These are phyloP conservation scores for Chaunax sp. DNA, from an alignment of 2,797 vertebrate genomes.

Conservation along the genomic window DNA sequence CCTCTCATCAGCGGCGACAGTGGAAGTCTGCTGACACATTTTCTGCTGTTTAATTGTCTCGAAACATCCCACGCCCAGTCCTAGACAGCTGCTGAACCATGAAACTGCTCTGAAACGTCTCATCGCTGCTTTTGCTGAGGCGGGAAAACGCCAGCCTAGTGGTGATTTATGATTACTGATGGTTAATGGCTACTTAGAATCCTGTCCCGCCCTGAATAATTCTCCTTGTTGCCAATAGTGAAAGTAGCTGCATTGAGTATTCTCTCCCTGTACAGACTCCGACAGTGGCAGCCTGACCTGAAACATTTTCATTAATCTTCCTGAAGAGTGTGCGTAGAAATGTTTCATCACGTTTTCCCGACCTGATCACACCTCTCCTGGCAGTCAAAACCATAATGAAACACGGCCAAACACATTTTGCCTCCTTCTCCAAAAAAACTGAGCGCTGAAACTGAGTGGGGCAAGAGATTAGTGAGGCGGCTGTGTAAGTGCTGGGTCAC, in stretches of 20 bases:
- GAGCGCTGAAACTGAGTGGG: background rate
- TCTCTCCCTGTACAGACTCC: background rate
- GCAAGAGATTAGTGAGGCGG: background rate
- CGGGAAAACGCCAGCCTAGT: background rate
- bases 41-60: conserved; percentile 37
- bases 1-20: conserved; percentile 36
- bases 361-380: conserved; percentile 10
- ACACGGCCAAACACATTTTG: conserved; percentile 10
- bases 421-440: background rate
- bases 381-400: conserved; percentile 5
- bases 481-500: background rate
- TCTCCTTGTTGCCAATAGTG: background rate
- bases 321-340: conserved; percentile 4
- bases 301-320: conserved; percentile 36
- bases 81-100: conserved; percentile 2
- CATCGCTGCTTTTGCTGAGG: conserved; percentile 7
- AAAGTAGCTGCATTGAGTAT: background rate
- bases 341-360: conserved; percentile 19
- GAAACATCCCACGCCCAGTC: conserved; percentile 20
- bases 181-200: background rate
- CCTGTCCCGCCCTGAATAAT: background rate
- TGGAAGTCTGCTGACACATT: conserved; percentile 29
- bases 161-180: background rate
- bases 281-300: background rate
- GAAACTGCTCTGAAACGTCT: background rate